These are phyloP conservation scores for Clistopyga incitator DNA, from an alignment of 2,888 invertebrate species.

Conservation along the genomic window DNA sequence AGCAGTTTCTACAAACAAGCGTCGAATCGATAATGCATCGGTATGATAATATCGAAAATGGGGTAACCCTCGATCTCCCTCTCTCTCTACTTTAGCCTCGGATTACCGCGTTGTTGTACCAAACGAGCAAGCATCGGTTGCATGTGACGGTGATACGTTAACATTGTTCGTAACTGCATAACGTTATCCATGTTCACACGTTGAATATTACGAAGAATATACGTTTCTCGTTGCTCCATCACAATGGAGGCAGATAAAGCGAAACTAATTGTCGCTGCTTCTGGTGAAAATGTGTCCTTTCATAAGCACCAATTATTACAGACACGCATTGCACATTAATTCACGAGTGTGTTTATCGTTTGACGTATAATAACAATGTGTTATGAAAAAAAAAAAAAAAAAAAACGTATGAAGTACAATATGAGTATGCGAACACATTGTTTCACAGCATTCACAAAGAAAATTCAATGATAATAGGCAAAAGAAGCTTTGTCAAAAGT, in stretches of 20 bases:
- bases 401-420: too few species aligned
- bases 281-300: neutral
- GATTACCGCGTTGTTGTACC: constrained; percentile 48
- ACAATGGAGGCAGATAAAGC: constrained; percentile 18
- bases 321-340: neutral
- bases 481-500: too few species aligned
- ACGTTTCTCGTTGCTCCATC: constrained; percentile 30
- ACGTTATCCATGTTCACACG: constrained; percentile 32
- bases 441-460: too few species aligned
- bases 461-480: too few species aligned
- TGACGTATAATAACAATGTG: neutral
- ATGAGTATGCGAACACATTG: too few species aligned
- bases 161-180: constrained; percentile 31
- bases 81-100: constrained; percentile 27
- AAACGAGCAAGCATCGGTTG: constrained; percentile 19
- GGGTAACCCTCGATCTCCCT: constrained; percentile 28
- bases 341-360: neutral
- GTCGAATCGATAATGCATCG: constrained; percentile 61
- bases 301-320: constrained; percentile 10
- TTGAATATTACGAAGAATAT: constrained; percentile 41
- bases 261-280: constrained; percentile 13
- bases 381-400: too few species aligned
- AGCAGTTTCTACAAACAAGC: constrained; percentile 33
- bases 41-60: constrained; percentile 58
- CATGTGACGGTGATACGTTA: constrained; percentile 15